A percentile compares a stretch with the other conserved stretches of the same genome.
phyloP scores from a whole-genome alignment of 2,113 vertebrate genomes.

The Colistium nudipinnis region DNA sequence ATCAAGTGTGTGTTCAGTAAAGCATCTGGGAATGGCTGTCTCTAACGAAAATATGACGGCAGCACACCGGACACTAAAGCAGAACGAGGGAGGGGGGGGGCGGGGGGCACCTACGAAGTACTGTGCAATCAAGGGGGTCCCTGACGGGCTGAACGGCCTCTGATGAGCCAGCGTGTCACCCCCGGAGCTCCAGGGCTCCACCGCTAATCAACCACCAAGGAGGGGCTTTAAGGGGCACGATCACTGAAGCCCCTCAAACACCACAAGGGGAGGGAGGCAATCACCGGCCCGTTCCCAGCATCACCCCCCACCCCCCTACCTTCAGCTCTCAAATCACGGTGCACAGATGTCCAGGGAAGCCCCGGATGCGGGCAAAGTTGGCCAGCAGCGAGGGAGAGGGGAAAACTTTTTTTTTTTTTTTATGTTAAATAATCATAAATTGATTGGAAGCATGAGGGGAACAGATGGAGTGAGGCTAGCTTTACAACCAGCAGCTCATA shows the following conservation, averaged over 20 bases:
- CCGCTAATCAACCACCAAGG: conserved; percentile 81
- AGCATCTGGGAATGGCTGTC: conserved; percentile 14
- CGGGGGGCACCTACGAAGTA: conserved; percentile 62
- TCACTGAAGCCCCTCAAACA: conserved; percentile 72
- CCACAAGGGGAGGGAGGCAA: conserved; percentile 71
- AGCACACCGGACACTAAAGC: conserved; percentile 32
- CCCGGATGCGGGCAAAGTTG: conserved; percentile 42
- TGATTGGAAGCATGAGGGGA: conserved; percentile 50
- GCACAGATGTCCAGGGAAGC: conserved; percentile 58
- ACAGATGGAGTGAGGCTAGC: conserved; percentile 43
- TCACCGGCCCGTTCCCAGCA: conserved; percentile 69
- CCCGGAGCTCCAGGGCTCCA: conserved; percentile 62
- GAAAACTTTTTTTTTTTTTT: conserved; percentile 34
- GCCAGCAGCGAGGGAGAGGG: conserved; percentile 13
- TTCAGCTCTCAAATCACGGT: conserved; percentile 74
- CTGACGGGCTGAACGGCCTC: conserved; percentile 68
- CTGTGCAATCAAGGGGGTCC: conserved; percentile 73
- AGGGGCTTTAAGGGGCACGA: conserved; percentile 57
- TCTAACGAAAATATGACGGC: conserved; percentile 33
- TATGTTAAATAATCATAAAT: conserved; percentile 61
- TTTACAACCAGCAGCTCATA: conserved; percentile 49
- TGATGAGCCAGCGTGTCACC: conserved; percentile 77
- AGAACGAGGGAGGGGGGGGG: conserved; percentile 11
- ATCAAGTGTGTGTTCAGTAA: conserved; percentile 6
- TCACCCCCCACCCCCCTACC: conserved; percentile 36